These are phyloP conservation scores for Bellardia bayeri DNA, from an alignment of 2,888 invertebrate species.

Conservation along the genomic window DNA sequence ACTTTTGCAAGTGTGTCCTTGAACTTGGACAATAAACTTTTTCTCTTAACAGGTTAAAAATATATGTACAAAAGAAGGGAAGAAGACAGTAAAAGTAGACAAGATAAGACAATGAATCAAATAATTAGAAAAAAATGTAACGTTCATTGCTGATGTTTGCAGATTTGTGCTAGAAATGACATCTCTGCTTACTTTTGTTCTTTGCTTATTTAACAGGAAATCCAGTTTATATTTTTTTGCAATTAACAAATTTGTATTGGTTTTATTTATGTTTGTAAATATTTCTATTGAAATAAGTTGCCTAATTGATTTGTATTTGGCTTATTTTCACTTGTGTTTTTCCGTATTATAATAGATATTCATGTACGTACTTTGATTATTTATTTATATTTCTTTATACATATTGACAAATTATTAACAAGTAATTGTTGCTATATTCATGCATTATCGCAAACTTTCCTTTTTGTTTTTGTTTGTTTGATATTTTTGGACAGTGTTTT, in stretches of 20 bases:
- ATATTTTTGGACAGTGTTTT: conserved; percentile 30
- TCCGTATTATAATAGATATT: neutral
- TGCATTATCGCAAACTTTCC: conserved; percentile 39
- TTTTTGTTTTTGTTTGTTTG: conserved; percentile 4
- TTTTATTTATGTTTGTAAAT: neutral
- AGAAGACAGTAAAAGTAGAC: neutral
- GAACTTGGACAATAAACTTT: conserved; percentile 79
- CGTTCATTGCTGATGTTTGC: neutral
- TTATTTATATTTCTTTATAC: conserved; percentile 6
- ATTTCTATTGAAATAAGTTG: neutral
- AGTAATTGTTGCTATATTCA: neutral
- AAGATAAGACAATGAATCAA: neutral
- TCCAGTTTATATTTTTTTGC: conserved; percentile 3
- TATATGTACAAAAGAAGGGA: neutral
- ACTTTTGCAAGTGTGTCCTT: conserved; percentile 75
- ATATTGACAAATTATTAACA: conserved; percentile 3
- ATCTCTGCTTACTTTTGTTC: neutral
- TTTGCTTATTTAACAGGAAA: neutral
- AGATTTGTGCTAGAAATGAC: neutral
- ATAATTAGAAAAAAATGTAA: neutral
- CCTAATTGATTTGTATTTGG: neutral
- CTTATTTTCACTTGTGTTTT: neutral
- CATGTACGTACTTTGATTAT: neutral
- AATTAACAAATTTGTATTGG: neutral
- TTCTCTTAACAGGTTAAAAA: conserved; percentile 29